Base-by-base conservation (phyloP, 2,888 invertebrate genomes). In the Serripes groenlandicus region DNA sequence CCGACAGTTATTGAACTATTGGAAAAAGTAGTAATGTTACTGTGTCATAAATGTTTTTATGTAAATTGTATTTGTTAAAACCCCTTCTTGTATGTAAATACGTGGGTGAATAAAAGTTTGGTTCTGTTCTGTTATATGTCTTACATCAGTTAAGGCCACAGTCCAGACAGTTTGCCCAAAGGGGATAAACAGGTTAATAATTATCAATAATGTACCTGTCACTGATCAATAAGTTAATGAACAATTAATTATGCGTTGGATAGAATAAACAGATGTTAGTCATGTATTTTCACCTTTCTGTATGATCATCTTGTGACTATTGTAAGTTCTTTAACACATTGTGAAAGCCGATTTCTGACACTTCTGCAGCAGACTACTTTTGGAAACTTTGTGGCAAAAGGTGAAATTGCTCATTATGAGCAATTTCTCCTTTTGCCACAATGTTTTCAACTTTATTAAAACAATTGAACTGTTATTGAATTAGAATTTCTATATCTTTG, bases 131-230 rank as follows among this genome's bases (percentile, higher is more conserved):
- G n/a, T n/a, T n/a, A n/a, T n/a, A n/a, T n/a, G n/a, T n/a, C n/a
- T n/a, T n/a, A n/a, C n/a, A n/a, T n/a, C n/a, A n/a, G n/a, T n/a
- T n/a, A n/a, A n/a, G n/a, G n/a, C n/a, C n/a, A n/a, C n/a, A n/a
- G n/a, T n/a, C n/a, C n/a, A n/a, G n/a, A n/a, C n/a, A n/a, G n/a
- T n/a, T 1, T 56, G n/a, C 11, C 56, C 23, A 56, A 15, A 56
- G 56, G 56, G 56, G 56, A 56, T 23, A 56, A 56, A 26, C 15
- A 1, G 11, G 23, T 34, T 37, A 66, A 37, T 35, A 26, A 66
- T 23, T 71, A 71, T 71, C 58, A 54, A 71, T 56, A 56, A 71
- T 71, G 71, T 58, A 56, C 71, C 56, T 71, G 71, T 71, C 71
- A 71, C 23, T 42, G 42, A 42, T 66, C 42, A 66, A 30, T 42